Evolutionary conservation across 2,797 vertebrate genomes (phyloP).

Genomic region (Coilia nasus): DNA sequence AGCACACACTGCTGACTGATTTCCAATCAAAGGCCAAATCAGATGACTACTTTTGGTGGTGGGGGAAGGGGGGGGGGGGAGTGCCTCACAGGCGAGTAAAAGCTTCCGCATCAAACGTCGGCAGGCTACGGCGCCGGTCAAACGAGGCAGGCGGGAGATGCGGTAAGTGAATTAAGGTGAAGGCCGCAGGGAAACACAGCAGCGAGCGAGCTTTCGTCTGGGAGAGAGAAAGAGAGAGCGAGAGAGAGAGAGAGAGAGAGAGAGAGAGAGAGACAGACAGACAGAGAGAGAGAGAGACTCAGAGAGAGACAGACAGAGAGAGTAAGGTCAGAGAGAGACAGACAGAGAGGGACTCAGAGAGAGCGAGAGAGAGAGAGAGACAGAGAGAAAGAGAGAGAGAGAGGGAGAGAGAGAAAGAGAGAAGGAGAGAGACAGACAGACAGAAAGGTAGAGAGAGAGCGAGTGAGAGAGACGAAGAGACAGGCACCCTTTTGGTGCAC

Average conservation of each 20-base stretch:
- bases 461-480: too few species aligned
- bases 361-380: too few species aligned
- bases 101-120: background rate
- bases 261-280: background rate
- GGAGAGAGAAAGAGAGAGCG: background rate
- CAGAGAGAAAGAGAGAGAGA: too few species aligned
- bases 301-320: background rate
- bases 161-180: slow-evolving; percentile 24
- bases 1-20: background rate
- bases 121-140: background rate
- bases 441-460: too few species aligned
- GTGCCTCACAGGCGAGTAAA: background rate
- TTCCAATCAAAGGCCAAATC: slow-evolving; percentile 20
- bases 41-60: background rate
- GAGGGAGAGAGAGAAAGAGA: too few species aligned
- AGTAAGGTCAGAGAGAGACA: too few species aligned
- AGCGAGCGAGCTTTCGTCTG: background rate
- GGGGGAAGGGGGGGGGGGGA: background rate
- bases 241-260: background rate
- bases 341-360: too few species aligned
- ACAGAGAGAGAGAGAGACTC: background rate
- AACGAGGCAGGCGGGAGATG: background rate
- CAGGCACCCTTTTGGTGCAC: background rate
- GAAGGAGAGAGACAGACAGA: too few species aligned
- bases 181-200: background rate